Evolutionary conservation across 2,797 vertebrate species (phyloP).

Genomic region (Urocyon cinereoargenteus): DNA sequence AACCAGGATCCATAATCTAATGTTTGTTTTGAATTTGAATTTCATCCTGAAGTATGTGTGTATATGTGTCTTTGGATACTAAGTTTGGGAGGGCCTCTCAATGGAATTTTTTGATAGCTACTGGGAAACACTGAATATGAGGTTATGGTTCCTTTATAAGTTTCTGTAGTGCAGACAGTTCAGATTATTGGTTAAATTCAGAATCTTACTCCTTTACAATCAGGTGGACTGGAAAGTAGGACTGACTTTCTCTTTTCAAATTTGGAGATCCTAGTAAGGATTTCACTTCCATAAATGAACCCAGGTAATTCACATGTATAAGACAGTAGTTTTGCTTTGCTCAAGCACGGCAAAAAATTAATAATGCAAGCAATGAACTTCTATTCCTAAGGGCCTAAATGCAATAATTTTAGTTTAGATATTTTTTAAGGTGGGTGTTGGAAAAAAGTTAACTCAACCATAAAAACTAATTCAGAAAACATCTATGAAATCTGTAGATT

Average conservation of each 20-base stretch:
- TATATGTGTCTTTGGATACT: neutral
- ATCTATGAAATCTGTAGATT: neutral
- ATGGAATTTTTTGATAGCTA: neutral
- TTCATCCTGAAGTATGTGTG: neutral
- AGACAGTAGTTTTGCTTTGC: neutral
- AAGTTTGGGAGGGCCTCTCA: neutral
- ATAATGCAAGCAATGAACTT: neutral
- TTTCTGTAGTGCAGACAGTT: neutral
- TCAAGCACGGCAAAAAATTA: neutral
- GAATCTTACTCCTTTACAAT: neutral
- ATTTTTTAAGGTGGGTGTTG: neutral
- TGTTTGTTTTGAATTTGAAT: neutral
- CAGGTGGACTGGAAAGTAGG: neutral
- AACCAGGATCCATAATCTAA: neutral
- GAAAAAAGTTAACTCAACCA: neutral
- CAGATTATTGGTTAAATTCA: conserved; percentile 2
- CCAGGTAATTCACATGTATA: neutral
- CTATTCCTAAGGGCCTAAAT: neutral
- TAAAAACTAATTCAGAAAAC: neutral
- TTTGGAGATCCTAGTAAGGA: neutral
- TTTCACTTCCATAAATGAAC: neutral
- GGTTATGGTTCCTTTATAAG: neutral
- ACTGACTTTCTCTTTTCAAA: neutral
- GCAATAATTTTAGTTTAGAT: conserved; percentile 1
- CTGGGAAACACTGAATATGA: neutral